Evolutionary conservation across 2,113 vertebrate genomes (phyloP).

Genomic region (Sakesphorus luctuosus): DNA sequence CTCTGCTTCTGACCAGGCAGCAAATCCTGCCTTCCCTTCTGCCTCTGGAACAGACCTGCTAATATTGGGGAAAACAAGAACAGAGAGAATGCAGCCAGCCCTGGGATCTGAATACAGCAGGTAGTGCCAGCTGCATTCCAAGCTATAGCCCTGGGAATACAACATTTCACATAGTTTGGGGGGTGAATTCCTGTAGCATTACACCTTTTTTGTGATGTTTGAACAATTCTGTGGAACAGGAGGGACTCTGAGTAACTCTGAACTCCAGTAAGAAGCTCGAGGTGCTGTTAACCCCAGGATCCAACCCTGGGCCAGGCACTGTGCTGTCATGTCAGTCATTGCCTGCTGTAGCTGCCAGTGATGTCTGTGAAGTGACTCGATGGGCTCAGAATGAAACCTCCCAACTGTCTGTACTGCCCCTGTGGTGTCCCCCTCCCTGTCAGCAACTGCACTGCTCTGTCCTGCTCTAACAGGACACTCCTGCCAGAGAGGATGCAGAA

Average conservation of each 20-base stretch:
- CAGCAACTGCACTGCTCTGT: not conserved
- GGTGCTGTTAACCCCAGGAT: not conserved
- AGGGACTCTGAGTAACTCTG: not conserved
- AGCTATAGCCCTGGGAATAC: not conserved
- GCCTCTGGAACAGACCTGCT: not conserved
- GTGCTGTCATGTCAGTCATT: not conserved
- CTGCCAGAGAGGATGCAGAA: not conserved
- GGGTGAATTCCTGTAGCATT: not conserved
- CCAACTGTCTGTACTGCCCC: rapidly evolving
- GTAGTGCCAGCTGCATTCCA: not conserved
- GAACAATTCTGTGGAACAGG: not conserved
- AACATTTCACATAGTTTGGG: not conserved
- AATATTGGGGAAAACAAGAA: not conserved
- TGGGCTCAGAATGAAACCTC: not conserved
- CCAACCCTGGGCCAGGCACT: not conserved
- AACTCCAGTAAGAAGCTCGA: not conserved
- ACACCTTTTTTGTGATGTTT: not conserved
- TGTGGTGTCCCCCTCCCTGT: not conserved
- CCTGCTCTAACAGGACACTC: not conserved
- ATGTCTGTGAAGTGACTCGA: not conserved
- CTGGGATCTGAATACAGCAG: not conserved
- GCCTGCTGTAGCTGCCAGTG: not conserved
- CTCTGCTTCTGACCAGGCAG: not conserved
- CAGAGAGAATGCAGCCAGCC: not conserved
- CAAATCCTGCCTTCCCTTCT: rapidly evolving